Conservation (phyloP, 35 echinoderm and acorn worm genomes). For the Anneissia japonica region DNA sequence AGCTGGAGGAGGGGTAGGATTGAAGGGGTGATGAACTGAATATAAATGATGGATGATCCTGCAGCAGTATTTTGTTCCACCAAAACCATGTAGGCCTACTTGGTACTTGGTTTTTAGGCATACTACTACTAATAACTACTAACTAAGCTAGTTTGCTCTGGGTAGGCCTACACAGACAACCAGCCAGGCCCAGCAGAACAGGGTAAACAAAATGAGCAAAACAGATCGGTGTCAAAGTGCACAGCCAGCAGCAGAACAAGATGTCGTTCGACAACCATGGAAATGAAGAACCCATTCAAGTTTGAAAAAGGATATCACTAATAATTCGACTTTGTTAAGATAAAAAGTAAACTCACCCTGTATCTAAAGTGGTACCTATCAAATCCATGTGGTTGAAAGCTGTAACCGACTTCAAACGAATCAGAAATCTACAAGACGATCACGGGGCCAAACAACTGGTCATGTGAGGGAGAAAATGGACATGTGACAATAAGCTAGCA, state of each 20-base stretch:
- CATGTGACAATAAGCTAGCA: background rate
- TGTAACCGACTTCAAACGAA: background rate
- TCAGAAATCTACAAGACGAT: constrained; percentile 1
- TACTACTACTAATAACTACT: too few species aligned
- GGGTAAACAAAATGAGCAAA: background rate
- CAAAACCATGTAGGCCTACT: too few species aligned
- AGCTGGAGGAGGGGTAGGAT: too few species aligned
- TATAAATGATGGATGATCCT: too few species aligned
- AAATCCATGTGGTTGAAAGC: constrained; percentile 1
- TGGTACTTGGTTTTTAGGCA: too few species aligned
- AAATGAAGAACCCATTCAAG: background rate
- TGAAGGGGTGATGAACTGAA: too few species aligned
- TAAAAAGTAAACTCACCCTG: background rate
- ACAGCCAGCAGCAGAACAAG: background rate
- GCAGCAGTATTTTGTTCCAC: too few species aligned
- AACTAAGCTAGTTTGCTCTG: too few species aligned
- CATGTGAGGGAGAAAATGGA: background rate
- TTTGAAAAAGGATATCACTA: background rate
- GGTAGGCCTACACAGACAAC: too few species aligned
- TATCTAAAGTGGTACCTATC: background rate
- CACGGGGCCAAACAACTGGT: background rate
- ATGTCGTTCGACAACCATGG: background rate
- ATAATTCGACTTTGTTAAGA: background rate
- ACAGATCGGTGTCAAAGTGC: background rate
- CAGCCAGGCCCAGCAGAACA: too few species aligned